Conservation (phyloP, 1,140 invertebrate genomes). For the Druon quercuslanigerum region DNA sequence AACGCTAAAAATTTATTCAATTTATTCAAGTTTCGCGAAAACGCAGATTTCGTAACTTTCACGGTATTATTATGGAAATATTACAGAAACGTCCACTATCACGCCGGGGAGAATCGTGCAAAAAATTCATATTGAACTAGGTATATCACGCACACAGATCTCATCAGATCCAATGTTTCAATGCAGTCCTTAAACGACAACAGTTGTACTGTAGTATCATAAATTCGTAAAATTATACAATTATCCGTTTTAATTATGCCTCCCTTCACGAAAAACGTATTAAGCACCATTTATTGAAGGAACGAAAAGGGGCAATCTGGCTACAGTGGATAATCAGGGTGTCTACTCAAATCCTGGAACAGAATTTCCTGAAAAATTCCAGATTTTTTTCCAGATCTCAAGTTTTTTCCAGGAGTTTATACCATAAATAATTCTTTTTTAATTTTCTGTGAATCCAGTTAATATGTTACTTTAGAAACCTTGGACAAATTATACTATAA, state of each 20-base stretch:
- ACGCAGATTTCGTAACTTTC: background rate
- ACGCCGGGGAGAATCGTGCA: background rate
- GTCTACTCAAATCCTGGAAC: no score
- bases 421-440: no score
- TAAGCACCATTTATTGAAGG: conserved; percentile 18
- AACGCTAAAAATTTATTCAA: no score
- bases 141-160: conserved; percentile 26
- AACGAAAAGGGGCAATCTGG: no score
- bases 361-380: no score
- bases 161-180: conserved; percentile 18
- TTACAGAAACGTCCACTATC: conserved; percentile 14
- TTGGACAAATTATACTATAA: no score
- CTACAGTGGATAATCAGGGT: no score
- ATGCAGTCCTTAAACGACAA: conserved; percentile 20
- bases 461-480: no score
- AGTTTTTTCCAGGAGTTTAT: no score
- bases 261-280: background rate
- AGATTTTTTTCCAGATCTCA: no score
- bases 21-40: no score
- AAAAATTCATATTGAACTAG: conserved; percentile 29
- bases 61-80: conserved; percentile 10
- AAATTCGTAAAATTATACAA: background rate
- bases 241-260: background rate
- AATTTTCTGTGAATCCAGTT: no score
- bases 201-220: conserved; percentile 7